These are phyloP conservation scores for Anolis carolinensis DNA, from an alignment of 2,113 vertebrate genomes.

Conservation along the genomic window DNA sequence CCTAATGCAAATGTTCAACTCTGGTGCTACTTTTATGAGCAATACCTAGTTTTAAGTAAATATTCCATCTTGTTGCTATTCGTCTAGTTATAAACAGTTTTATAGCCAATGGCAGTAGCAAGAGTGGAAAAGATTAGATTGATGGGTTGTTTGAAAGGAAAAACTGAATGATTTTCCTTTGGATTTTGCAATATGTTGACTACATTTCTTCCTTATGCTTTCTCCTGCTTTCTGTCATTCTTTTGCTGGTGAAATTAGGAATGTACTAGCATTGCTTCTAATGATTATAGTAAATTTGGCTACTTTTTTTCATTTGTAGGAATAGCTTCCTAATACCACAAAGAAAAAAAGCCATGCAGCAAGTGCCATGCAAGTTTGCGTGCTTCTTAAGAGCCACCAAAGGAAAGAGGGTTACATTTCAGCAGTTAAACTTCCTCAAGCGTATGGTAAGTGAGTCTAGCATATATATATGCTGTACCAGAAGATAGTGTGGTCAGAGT, in stretches of 20 bases:
- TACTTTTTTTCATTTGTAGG: conserved; percentile 41
- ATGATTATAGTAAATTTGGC: neutral
- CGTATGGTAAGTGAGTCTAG: conserved; percentile 81
- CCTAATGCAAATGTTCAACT: conserved; percentile 21
- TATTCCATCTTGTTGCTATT: neutral
- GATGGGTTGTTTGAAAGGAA: neutral
- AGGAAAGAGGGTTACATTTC: conserved; percentile 80
- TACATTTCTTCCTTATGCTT: fast-evolving
- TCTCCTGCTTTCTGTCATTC: fast-evolving
- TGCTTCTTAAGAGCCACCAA: conserved; percentile 71
- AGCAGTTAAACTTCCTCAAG: conserved; percentile 85
- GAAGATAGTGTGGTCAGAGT: neutral
- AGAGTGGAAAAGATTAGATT: neutral
- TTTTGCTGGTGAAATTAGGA: neutral
- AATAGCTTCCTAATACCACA: conserved; percentile 72
- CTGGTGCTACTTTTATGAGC: conserved; percentile 13
- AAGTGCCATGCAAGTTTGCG: conserved; percentile 64
- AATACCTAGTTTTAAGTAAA: neutral
- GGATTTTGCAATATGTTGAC: neutral
- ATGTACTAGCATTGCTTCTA: neutral
- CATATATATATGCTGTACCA: neutral
- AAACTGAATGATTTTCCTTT: neutral
- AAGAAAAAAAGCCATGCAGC: conserved; percentile 51
- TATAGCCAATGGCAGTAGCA: fast-evolving
- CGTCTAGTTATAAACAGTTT: neutral